These are phyloP conservation scores for Noctua comes DNA, from an alignment of 2,888 invertebrate species.

Conservation along the genomic window DNA sequence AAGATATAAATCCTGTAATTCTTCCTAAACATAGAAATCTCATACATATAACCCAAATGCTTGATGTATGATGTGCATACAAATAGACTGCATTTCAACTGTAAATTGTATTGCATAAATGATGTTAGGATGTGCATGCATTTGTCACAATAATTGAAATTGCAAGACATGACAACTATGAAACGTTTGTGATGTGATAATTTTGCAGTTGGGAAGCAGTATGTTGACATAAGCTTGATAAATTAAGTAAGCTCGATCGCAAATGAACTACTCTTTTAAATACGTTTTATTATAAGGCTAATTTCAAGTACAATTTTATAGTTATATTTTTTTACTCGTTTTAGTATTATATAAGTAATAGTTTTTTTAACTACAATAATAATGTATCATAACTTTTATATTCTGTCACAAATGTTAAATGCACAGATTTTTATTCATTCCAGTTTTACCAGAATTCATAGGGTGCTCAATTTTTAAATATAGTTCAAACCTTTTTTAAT, in stretches of 20 bases:
- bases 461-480: constrained; percentile 51
- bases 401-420: constrained; percentile 11
- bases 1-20: background rate
- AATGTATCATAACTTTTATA: background rate
- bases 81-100: background rate
- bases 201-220: constrained; percentile 5
- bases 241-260: constrained; percentile 8
- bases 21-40: constrained; percentile 19
- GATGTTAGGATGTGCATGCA: background rate
- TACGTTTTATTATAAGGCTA: constrained; percentile 26
- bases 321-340: constrained; percentile 33
- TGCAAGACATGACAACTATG: background rate
- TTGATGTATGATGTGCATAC: constrained; percentile 1
- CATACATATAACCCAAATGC: constrained; percentile 3
- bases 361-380: background rate
- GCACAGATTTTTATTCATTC: constrained; percentile 35
- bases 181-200: background rate
- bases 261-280: constrained; percentile 14
- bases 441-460: constrained; percentile 4
- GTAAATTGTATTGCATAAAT: constrained; percentile 12
- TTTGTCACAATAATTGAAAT: background rate
- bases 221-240: background rate
- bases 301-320: constrained; percentile 52
- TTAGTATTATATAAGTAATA: background rate
- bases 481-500: constrained; percentile 17